Base-by-base conservation (phyloP, 2,797 vertebrate genomes). In the Xyrichtys novacula region DNA sequence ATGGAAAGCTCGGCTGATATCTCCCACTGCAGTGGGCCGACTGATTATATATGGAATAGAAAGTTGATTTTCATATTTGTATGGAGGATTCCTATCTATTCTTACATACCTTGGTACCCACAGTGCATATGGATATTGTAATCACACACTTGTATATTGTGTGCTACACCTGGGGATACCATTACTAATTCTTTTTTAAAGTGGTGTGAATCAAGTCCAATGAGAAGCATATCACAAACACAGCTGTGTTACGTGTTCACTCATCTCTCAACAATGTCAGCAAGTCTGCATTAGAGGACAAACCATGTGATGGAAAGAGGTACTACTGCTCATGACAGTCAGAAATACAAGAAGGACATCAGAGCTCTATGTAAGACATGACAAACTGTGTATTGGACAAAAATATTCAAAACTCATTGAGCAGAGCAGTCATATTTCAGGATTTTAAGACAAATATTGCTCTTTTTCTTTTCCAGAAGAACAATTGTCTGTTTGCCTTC, bases 351-450 rank as follows among this genome's bases (percentile, higher is more conserved):
- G 14, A 20, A 66, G n/a, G 26, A 76, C 46, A 50, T 40, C 44
- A 42, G 10, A 32, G 52, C 52, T 64, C 1, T 40, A 46, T 49
- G 56, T 64, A 19, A 59, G 49, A 16, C 10, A 57, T 26, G 6
- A 0, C 2, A 5, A 28, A 46, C 34, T 1, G 1, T 25, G 6
- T 46, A 32, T 56, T 19, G 14, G 23, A 54, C 31, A 56, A 28
- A 34, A 22, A 6, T 32, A 86, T 90, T 89, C 90, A 92, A 93
- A 94, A 91, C 93, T 93, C 88, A 91, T 86, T 91, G 91, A 94
- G 91, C 88, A 94, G 93, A 92, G 92, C 90, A 2, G 5, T 39
- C 61, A 17, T 4, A 42, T 60, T 71, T 55, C 19, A 54, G 23
- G 15, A n/a, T n/a, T 42, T 42, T 23, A 15, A 44, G 20, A 71